These are phyloP conservation scores for Tenthredo amoena DNA, from an alignment of 2,888 invertebrate genomes.

Conservation along the genomic window DNA sequence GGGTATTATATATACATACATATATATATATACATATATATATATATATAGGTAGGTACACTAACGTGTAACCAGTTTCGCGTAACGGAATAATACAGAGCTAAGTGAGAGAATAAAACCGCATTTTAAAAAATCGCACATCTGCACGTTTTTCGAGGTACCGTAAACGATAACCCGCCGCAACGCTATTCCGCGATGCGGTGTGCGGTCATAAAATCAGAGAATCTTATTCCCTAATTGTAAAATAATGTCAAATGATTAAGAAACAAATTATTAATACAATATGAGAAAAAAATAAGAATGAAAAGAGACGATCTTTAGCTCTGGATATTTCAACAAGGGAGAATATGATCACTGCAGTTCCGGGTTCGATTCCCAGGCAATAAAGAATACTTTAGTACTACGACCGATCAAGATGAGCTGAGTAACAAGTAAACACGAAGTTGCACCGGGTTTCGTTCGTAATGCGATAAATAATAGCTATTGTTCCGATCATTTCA, in stretches of 20 bases:
- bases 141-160: conserved; percentile 32
- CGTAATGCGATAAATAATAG: conserved; percentile 68
- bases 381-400: conserved; percentile 36
- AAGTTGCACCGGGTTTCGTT: conserved; percentile 53
- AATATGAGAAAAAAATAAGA: background rate
- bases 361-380: conserved; percentile 52
- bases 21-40: background rate
- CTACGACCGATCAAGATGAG: conserved; percentile 36
- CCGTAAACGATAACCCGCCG: conserved; percentile 9
- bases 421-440: conserved; percentile 54
- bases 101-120: conserved; percentile 12
- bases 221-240: background rate
- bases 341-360: background rate
- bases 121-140: conserved; percentile 31
- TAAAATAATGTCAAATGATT: background rate
- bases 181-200: background rate
- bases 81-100: conserved; percentile 35
- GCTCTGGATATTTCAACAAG: background rate
- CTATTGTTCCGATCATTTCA: conserved; percentile 70
- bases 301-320: background rate
- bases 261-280: background rate
- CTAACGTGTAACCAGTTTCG: conserved; percentile 38
- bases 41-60: background rate
- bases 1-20: background rate
- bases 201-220: background rate